Evolutionary conservation across 2,797 vertebrate species (phyloP).

Genomic region (Notolepis coatsorum): DNA sequence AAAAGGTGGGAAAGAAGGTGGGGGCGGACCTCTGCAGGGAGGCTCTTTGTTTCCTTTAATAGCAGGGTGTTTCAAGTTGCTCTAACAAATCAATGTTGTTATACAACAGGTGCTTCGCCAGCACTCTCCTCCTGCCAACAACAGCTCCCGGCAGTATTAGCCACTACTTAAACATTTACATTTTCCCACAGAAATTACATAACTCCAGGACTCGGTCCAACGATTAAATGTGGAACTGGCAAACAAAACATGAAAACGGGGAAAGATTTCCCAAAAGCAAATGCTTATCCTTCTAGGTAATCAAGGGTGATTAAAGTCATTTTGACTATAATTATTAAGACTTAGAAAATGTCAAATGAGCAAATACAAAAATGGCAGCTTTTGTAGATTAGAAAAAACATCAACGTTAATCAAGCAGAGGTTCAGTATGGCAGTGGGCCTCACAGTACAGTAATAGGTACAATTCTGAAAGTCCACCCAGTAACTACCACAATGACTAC

Average conservation of each 20-base stretch:
- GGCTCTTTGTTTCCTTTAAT: constrained; percentile 60
- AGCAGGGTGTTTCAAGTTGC: constrained; percentile 32
- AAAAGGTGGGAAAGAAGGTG: constrained; percentile 30
- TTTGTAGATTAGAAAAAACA: constrained; percentile 21
- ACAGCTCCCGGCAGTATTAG: constrained; percentile 47
- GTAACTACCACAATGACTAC: too few relatives aligned
- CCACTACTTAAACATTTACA: constrained; percentile 42
- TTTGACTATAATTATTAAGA: constrained; percentile 19
- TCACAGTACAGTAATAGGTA: background rate
- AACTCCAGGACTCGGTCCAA: constrained; percentile 48
- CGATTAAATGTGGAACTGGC: constrained; percentile 48
- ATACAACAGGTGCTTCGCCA: constrained; percentile 68
- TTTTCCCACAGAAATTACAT: constrained; percentile 56
- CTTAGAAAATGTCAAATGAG: constrained; percentile 38
- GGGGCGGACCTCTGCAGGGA: constrained; percentile 16
- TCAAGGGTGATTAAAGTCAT: constrained; percentile 20
- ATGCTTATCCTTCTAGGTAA: constrained; percentile 48
- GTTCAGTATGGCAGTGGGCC: constrained; percentile 2
- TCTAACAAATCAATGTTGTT: constrained; percentile 73
- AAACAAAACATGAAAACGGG: constrained; percentile 46
- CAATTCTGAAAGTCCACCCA: constrained; percentile 23
- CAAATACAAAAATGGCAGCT: constrained; percentile 25
- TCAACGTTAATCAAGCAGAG: constrained; percentile 17
- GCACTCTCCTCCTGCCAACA: constrained; percentile 48
- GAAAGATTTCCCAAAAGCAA: constrained; percentile 36